Base-by-base conservation (phyloP, 2,797 vertebrate genomes). In the Arremon brunneinucha region DNA sequence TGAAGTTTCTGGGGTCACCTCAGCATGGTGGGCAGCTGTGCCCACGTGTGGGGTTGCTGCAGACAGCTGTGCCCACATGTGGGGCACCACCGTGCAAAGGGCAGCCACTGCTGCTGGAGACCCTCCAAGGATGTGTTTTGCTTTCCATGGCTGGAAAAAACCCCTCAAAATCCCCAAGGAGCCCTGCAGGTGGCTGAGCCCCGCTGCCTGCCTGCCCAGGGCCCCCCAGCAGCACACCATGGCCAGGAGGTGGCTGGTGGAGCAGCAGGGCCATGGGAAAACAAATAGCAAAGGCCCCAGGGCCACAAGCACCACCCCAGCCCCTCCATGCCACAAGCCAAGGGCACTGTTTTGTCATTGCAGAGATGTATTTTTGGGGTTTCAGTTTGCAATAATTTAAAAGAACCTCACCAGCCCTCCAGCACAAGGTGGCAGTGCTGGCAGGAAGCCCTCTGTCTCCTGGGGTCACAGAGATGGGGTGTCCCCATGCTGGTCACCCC, bases 321-420 rank as follows among this genome's bases (percentile, higher is more conserved):
- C 28, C 20, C 28, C 8, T 43, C 57, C 2, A 0, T 16, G 32
- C 52, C 2, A 0, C 59, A 34, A 63, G 32, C 43, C 30, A 39
- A 74, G 37, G 24, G 14, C 32, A 68, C 23, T 10, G 2, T 16
- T 41, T 32, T 1, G 0, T 56, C 18, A 41, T 56, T 83, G n/a
- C 34, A 59, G 24, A 53, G 19, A 53, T 50, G 22, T 39, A 50
- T 74, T 74, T 60, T 65, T 12, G n/a, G n/a, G 11, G 57, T 59
- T 56, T 68, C 37, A 15, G 30, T 83, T 83, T n/a, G 13, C 50
- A 98, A 98, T 98, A 97, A 98, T 69, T 98, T 98, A 97, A 93
- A 94, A 67, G 15, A 12, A 70, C 55, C 34, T 53, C 46, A 37
- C 26, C 62, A 63, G 35, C 64, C 46, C 3, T 2, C 3, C 2